Evolutionary conservation across 2,888 invertebrate species (phyloP), one percentile per base, ranked within the genome.

Genomic region (Cyaniris semiargus): DNA sequence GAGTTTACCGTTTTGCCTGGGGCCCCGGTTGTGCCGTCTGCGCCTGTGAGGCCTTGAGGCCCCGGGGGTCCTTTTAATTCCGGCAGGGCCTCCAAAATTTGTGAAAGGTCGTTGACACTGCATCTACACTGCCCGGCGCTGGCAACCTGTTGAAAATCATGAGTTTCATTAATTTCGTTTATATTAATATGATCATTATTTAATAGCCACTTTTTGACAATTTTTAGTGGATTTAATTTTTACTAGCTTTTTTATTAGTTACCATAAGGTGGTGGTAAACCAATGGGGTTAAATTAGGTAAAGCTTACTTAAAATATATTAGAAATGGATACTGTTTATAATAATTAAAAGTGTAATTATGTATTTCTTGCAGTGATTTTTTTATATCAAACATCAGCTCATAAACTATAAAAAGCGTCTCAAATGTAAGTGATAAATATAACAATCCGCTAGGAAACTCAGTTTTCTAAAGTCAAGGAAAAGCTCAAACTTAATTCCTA

Each of bases 21-120:
- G 79, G 96, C 95, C 44, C 97, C 97, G 44, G 96, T 96, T 83
- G 96, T 97, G 44, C 97, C 97, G 86, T 97, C 96, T 80, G 96
- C 95, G 58, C 97, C 97, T 3, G 96, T 95, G 4, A 95, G 88
- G 0, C 97, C 97, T 77, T 89, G 91, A 0, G 91, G 89, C 0
- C 93, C 93, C 60, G 96, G 96, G 1, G 96, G 96, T 34, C 97
- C 97, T 77, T 95, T 95, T 79, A 97, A 88, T 85, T 95, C 94
- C 71, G 96, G 95, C 79, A 95, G 95, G 83, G 95, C 93, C 79
- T 95, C 94, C 81, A 96, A 87, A 7, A 95, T 95, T 81, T 94
- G 95, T 31, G 96, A 90, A 71, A 96, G 86, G 77, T 94, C 93
- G 79, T 96, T 96, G 81, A 96, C 93, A 88, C 97, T 97, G 90